Evolutionary conservation across 2,797 vertebrate species (phyloP).

Genomic region (Bradypodion pumilum): DNA sequence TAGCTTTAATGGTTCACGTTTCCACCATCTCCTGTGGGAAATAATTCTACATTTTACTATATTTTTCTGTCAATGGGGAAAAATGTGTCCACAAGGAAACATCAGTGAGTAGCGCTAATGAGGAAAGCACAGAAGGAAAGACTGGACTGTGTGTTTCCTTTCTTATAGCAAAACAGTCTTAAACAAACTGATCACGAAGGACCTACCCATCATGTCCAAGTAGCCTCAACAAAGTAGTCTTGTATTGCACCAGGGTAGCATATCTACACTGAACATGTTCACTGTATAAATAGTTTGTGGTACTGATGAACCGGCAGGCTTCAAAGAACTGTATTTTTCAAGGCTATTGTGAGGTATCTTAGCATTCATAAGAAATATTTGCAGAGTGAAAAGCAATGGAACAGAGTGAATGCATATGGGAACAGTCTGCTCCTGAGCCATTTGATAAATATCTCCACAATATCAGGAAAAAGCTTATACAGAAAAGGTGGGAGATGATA

Average conservation of each 20-base stretch:
- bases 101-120: neutral
- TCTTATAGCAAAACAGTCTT: neutral
- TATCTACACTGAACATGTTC: conserved; percentile 3
- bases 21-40: neutral
- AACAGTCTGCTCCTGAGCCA: neutral
- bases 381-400: neutral
- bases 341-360: neutral
- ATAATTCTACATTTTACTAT: conserved; percentile 9
- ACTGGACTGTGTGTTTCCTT: neutral
- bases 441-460: conserved; percentile 18
- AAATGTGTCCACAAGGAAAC: neutral
- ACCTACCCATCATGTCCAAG: neutral
- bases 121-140: neutral
- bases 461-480: neutral
- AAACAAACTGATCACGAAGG: fast-evolving
- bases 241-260: neutral
- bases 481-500: neutral
- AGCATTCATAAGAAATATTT: conserved; percentile 20
- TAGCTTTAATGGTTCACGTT: conserved; percentile 9
- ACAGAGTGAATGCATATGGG: neutral
- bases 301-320: neutral
- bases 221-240: neutral
- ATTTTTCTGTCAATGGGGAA: neutral
- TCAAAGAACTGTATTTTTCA: conserved; percentile 8
- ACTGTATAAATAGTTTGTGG: neutral